These are phyloP conservation scores for Euschistus heros DNA, from an alignment of 1,140 invertebrate species.

Conservation along the genomic window DNA sequence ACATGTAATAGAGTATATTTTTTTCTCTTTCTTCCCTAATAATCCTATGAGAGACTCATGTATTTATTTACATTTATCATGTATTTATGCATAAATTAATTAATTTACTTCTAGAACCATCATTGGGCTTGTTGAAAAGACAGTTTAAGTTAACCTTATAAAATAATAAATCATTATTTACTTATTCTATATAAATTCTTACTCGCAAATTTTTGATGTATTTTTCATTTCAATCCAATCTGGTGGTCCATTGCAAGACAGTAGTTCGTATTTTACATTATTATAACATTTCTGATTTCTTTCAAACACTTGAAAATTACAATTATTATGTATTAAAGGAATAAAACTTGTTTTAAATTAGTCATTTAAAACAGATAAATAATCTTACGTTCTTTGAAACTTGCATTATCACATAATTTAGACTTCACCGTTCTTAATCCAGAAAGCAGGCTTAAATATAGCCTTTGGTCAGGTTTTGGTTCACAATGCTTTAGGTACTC, in stretches of 20 bases:
- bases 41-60: no score
- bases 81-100: no score
- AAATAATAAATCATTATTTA: neutral
- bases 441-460: neutral
- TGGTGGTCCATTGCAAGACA: neutral
- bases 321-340: neutral
- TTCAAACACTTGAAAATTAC: slow-evolving; percentile 1
- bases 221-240: slow-evolving; percentile 5
- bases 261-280: neutral
- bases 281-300: neutral
- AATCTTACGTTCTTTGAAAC: slow-evolving; percentile 9
- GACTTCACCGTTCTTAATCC: neutral
- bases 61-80: no score
- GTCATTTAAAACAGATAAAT: neutral
- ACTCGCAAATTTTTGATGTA: neutral
- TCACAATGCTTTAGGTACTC: slow-evolving; percentile 8
- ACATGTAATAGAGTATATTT: no score
- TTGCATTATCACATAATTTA: slow-evolving; percentile 1
- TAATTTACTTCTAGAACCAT: no score
- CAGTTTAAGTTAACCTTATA: neutral
- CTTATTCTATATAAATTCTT: neutral
- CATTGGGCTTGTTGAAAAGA: no score
- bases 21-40: no score
- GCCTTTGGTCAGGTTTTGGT: neutral
- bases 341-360: neutral